phyloP scores from a whole-genome alignment of 2,797 vertebrate species.

The Ammospiza maritima region DNA sequence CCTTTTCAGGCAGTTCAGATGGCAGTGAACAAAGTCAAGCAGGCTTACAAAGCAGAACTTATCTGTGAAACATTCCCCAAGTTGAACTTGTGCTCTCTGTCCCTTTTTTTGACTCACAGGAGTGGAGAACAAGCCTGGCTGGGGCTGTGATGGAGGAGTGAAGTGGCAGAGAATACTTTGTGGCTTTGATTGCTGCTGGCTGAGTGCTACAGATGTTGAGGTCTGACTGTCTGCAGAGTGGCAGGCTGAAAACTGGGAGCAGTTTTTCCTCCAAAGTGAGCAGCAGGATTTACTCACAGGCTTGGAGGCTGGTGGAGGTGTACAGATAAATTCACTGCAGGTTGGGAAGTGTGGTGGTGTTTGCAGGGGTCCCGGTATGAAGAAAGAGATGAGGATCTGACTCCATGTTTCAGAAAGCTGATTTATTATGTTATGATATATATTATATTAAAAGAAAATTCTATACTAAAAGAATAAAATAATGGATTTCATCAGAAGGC shows the following conservation, averaged over 20 bases:
- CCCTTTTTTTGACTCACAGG: constrained; percentile 32
- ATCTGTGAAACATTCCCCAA: not conserved
- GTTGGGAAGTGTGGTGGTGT: not conserved
- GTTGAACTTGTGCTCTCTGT: constrained; percentile 33
- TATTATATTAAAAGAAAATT: too few relatives aligned
- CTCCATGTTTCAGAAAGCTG: too few relatives aligned
- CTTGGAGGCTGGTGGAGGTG: not conserved
- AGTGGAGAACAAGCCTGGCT: constrained; percentile 15
- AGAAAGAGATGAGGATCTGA: too few relatives aligned
- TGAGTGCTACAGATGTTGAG: not conserved
- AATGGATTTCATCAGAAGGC: too few relatives aligned
- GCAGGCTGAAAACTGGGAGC: not conserved
- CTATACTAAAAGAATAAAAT: too few relatives aligned
- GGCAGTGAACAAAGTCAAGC: constrained; percentile 42
- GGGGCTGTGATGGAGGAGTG: constrained; percentile 16
- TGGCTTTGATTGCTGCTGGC: constrained; percentile 41
- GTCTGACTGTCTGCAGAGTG: not conserved
- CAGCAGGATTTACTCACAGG: not conserved
- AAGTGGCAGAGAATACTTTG: constrained; percentile 5
- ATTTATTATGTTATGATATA: too few relatives aligned
- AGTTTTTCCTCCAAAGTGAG: not conserved
- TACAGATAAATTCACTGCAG: not conserved
- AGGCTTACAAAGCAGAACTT: constrained; percentile 37
- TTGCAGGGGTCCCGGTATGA: too few relatives aligned
- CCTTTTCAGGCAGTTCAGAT: constrained; percentile 33